These are phyloP conservation scores for Chrysemys picta DNA, from an alignment of 2,113 vertebrate species.

Conservation along the genomic window DNA sequence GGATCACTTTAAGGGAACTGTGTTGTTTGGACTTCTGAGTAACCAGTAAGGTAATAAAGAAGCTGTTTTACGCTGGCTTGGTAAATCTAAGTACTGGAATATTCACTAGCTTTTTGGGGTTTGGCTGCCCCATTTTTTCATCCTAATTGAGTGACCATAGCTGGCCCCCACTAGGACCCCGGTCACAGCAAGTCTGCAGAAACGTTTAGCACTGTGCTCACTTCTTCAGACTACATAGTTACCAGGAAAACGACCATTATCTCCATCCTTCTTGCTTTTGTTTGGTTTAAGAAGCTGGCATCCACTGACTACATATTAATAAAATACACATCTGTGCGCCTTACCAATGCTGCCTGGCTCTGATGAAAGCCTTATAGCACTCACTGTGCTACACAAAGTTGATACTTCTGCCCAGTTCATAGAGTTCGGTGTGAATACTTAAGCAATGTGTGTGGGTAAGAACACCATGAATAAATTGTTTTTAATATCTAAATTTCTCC, in stretches of 20 bases:
- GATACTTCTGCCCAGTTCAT: neutral
- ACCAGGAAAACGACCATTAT: neutral
- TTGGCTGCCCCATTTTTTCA: too few species aligned
- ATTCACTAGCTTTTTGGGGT: too few species aligned
- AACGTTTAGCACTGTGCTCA: neutral
- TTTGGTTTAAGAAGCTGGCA: neutral
- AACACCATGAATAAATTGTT: neutral
- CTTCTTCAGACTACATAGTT: neutral
- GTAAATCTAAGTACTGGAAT: too few species aligned
- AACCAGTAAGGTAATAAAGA: too few species aligned
- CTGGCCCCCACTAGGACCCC: too few species aligned
- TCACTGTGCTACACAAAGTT: neutral
- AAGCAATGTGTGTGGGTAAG: fast-evolving
- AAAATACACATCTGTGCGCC: neutral
- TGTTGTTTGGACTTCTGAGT: too few species aligned
- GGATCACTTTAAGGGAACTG: too few species aligned
- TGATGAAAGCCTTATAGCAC: neutral
- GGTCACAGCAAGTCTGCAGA: neutral
- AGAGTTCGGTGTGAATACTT: neutral
- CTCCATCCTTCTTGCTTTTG: neutral
- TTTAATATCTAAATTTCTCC: neutral
- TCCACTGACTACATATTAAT: neutral
- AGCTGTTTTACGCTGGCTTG: too few species aligned
- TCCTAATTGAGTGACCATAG: too few species aligned
- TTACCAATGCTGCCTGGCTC: neutral